Base-by-base conservation (phyloP, 1,140 invertebrate species). In the Heliconius hewitsoni region DNA sequence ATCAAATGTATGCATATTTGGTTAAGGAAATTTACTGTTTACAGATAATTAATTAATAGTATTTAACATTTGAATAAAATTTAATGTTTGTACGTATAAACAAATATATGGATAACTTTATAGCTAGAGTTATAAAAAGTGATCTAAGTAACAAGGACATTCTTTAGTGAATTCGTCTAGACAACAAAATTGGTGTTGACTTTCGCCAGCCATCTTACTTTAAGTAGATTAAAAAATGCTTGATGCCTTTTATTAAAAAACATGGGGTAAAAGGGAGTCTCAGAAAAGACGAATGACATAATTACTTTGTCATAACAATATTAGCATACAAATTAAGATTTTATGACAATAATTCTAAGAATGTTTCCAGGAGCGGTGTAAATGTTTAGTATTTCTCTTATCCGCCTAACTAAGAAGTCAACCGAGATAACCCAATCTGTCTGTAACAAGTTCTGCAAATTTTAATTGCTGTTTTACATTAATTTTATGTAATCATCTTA, bases 351-450 rank as follows among this genome's bases (percentile, higher is more conserved):
- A 80, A 76, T 85, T 82, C 84, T 86, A 82, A 81, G 76, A 50
- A 73, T 83, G 86, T 84, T 81, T 85, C 75, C 79, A 79, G n/a
- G 27, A 79, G 78, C 80, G 87, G 83, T 86, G 86, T 75, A 74
- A 84, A 83, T 89, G 87, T 52, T 90, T 90, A 89, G 79, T 83
- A 84, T 80, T 83, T 83, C 88, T 84, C 82, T 85, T 84, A 86
- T 83, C 76, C 77, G 57, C 77, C 77, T 81, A 80, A 82, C 77
- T 81, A 80, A 82, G 77, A 76, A 82, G 84, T 79, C 77, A 82
- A 84, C 84, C 80, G 84, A 84, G 88, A 87, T 88, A 89, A 89
- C 82, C 78, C 81, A 90, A 87, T 88, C 83, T 84, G 80, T 82
- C 46, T 74, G 82, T 88, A 88, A 87, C 84, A 85, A 88, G 83